A percentile compares a stretch with the other conserved stretches of the same genome.
Conservation (phyloP, 2,888 invertebrate genomes). For the Chaitophorus viminalis region DNA sequence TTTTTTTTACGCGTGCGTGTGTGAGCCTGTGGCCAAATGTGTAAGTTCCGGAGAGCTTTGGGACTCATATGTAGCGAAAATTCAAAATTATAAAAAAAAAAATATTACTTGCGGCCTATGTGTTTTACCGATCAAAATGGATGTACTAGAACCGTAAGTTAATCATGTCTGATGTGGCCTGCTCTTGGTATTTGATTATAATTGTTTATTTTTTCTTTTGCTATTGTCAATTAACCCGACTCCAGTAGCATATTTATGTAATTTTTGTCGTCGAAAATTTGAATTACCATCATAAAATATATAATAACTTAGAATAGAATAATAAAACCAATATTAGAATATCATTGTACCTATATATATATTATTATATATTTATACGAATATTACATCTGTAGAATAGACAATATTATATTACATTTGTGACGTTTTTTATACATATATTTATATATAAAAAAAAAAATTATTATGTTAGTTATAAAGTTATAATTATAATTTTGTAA, state of each 20-base stretch:
- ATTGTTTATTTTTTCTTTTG: slow-evolving; percentile 32
- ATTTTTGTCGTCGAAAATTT: slow-evolving; percentile 4
- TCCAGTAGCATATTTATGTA: slow-evolving; percentile 41
- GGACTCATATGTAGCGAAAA: slow-evolving; percentile 54
- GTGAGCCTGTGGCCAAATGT: background rate
- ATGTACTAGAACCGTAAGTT: slow-evolving; percentile 60
- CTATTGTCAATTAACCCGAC: slow-evolving; percentile 24
- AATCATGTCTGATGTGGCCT: slow-evolving; percentile 54
- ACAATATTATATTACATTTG: slow-evolving; percentile 23
- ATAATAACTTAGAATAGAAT: slow-evolving; percentile 41
- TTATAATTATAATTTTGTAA: slow-evolving; percentile 35
- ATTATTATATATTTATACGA: background rate
- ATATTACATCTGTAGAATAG: slow-evolving; percentile 53
- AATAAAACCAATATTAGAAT: slow-evolving; percentile 23
- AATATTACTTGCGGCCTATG: slow-evolving; percentile 46
- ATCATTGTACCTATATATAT: background rate
- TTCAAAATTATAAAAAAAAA: slow-evolving; percentile 27
- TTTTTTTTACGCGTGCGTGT: slow-evolving; percentile 18
- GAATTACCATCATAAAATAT: background rate
- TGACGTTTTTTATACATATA: slow-evolving; percentile 10
- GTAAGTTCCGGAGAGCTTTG: slow-evolving; percentile 55
- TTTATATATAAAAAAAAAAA: background rate
- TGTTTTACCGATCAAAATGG: slow-evolving; percentile 54
- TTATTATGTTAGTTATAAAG: slow-evolving; percentile 11
- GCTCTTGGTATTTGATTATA: slow-evolving; percentile 59